Percentiles rank a stretch among this genome's conserved stretches.
phyloP scores from a whole-genome alignment of 1,140 invertebrate genomes.

The Bombus polaris region DNA sequence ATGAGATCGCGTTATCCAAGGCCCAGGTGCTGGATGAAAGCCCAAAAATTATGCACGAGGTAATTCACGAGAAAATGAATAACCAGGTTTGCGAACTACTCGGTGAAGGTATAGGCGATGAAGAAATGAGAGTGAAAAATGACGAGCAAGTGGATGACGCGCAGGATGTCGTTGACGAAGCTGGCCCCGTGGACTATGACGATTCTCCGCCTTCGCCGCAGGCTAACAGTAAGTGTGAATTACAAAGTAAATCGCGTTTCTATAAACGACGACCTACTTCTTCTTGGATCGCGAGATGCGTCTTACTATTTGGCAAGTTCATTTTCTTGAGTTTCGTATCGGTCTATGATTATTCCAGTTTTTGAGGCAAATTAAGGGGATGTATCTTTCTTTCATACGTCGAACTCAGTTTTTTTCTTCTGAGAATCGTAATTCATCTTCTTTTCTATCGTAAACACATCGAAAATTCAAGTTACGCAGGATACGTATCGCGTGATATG shows the following conservation, averaged over 20 bases:
- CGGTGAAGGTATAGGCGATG: slow-evolving; percentile 5
- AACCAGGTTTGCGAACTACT: background rate
- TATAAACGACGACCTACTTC: background rate
- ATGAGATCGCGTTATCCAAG: background rate
- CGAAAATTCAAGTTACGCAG: no score
- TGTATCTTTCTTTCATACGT: background rate
- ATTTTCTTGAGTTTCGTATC: background rate
- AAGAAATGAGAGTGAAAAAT: slow-evolving; percentile 5
- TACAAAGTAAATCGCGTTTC: slow-evolving; percentile 26
- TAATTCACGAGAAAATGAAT: background rate
- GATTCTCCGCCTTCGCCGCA: slow-evolving; percentile 62
- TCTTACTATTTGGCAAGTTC: slow-evolving; percentile 2
- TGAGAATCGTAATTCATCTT: background rate
- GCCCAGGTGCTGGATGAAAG: background rate
- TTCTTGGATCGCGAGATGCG: background rate
- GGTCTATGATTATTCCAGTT: slow-evolving; percentile 22
- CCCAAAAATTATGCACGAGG: background rate
- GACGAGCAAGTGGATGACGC: background rate
- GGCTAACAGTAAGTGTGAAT: slow-evolving; percentile 61
- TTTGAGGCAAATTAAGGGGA: background rate
- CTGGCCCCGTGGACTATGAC: slow-evolving; percentile 52
- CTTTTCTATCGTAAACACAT: no score
- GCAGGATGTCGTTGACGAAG: slow-evolving; percentile 16
- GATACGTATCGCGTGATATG: background rate
- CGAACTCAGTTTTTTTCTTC: rapidly evolving